These are phyloP conservation scores for Pampusana beccarii DNA, from an alignment of 2,113 vertebrate species.

Conservation along the genomic window DNA sequence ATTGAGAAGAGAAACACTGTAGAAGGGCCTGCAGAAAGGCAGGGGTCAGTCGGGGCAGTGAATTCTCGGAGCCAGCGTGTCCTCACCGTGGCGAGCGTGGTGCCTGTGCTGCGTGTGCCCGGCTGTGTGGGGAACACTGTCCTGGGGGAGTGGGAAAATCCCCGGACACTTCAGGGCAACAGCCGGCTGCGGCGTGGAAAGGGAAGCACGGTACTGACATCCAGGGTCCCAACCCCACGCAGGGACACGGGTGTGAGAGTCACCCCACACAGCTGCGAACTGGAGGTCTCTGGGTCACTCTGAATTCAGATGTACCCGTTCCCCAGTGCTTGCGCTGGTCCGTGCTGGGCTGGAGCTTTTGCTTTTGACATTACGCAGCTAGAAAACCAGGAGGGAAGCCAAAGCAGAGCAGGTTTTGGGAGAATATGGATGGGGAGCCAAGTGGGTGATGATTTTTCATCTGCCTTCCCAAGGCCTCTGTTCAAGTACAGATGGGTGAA, in stretches of 20 bases:
- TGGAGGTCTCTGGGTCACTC: neutral
- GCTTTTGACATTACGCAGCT: fast-evolving
- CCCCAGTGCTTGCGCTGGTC: neutral
- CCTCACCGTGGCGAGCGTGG: fast-evolving
- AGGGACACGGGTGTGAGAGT: neutral
- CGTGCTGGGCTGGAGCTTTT: neutral
- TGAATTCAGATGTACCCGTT: neutral
- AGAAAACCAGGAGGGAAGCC: neutral
- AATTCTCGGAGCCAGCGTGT: neutral
- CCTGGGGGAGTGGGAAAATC: neutral
- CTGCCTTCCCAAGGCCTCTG: neutral
- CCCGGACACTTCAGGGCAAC: neutral
- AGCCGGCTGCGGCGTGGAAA: neutral
- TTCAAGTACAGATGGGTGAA: neutral
- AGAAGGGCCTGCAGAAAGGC: neutral
- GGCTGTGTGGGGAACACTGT: neutral
- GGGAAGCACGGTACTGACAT: neutral
- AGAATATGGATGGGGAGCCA: neutral
- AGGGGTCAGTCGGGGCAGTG: neutral
- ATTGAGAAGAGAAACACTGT: neutral
- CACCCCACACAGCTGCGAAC: too few relatives aligned
- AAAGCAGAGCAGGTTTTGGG: neutral
- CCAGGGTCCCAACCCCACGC: neutral
- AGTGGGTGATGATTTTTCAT: neutral
- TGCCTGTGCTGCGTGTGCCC: neutral